Percentiles rank a stretch among this genome's conserved stretches.
Evolutionary conservation across 1,140 invertebrate genomes (phyloP).

Genomic region (Nymphalis io): DNA sequence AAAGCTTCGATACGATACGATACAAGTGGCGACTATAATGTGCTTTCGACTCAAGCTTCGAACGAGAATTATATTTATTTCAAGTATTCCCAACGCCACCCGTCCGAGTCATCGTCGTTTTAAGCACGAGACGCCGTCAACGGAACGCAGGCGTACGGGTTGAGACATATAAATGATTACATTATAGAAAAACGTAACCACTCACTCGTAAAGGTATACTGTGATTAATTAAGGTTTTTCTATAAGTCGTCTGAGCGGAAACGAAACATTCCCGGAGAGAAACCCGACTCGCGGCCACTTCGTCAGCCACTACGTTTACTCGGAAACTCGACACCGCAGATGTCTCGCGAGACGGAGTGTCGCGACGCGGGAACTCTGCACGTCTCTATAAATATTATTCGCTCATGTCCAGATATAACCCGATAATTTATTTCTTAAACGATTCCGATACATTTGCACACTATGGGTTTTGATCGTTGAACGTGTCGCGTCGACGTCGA

Average conservation of each 20-base stretch:
- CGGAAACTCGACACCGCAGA: not conserved
- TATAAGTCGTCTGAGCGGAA: not conserved
- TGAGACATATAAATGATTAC: not conserved
- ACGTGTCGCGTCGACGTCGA: not conserved
- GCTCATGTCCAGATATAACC: not conserved
- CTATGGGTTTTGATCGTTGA: not conserved
- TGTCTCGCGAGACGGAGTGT: too few relatives aligned
- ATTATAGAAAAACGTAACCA: not conserved
- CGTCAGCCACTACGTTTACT: not conserved
- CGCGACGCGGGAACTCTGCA: not conserved
- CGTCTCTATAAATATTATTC: constrained; percentile 6
- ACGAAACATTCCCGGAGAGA: constrained; percentile 4
- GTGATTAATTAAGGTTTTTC: constrained; percentile 5
- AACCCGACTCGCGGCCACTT: constrained; percentile 5
- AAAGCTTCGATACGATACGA: not conserved
- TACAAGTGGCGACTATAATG: not conserved
- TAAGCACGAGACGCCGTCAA: not conserved
- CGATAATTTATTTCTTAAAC: not conserved
- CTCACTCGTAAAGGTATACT: not conserved
- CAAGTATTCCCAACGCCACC: not conserved
- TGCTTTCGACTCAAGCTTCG: not conserved
- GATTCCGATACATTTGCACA: not conserved
- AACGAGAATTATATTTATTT: not conserved
- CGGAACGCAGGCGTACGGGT: not conserved
- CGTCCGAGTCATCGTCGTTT: too few relatives aligned